These are phyloP conservation scores for Pristionchus fissidentatus DNA, from an alignment of 2,888 invertebrate genomes.

Conservation along the genomic window DNA sequence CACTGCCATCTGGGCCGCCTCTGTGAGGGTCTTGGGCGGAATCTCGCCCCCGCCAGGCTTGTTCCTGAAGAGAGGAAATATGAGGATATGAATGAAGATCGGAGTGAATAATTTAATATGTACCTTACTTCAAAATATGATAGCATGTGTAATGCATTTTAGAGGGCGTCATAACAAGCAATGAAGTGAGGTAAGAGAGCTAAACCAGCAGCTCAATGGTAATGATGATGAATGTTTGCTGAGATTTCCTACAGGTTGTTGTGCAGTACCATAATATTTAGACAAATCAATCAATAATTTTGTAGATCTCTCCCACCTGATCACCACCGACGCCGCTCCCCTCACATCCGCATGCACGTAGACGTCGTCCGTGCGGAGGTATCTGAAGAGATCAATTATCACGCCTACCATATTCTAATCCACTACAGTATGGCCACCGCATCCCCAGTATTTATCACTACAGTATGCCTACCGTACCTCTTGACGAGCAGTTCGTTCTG, in stretches of 20 bases:
- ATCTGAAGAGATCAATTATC: slow-evolving; percentile 53
- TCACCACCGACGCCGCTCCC: slow-evolving; percentile 88
- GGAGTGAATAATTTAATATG: too few species aligned
- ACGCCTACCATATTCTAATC: not conserved
- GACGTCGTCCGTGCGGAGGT: slow-evolving; percentile 82
- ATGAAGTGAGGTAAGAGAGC: too few species aligned
- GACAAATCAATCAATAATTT: too few species aligned
- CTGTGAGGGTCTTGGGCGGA: slow-evolving; percentile 94
- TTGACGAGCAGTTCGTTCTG: slow-evolving; percentile 99
- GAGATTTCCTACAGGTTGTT: too few species aligned
- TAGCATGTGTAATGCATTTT: too few species aligned
- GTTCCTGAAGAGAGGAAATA: not conserved
- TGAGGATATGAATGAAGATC: not conserved
- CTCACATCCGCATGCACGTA: slow-evolving; percentile 97
- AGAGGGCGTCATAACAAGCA: too few species aligned
- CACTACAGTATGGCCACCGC: not conserved
- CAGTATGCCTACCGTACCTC: slow-evolving; percentile 71
- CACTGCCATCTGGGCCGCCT: slow-evolving; percentile 92
- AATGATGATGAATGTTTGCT: too few species aligned
- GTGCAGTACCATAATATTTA: not conserved
- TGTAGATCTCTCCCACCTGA: slow-evolving; percentile 52
- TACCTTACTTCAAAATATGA: too few species aligned
- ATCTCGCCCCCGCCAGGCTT: slow-evolving; percentile 76
- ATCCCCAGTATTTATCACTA: not conserved
- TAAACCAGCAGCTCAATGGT: too few species aligned